Conservation (phyloP, 2,888 invertebrate genomes). For the Tolmerus cingulatus region DNA sequence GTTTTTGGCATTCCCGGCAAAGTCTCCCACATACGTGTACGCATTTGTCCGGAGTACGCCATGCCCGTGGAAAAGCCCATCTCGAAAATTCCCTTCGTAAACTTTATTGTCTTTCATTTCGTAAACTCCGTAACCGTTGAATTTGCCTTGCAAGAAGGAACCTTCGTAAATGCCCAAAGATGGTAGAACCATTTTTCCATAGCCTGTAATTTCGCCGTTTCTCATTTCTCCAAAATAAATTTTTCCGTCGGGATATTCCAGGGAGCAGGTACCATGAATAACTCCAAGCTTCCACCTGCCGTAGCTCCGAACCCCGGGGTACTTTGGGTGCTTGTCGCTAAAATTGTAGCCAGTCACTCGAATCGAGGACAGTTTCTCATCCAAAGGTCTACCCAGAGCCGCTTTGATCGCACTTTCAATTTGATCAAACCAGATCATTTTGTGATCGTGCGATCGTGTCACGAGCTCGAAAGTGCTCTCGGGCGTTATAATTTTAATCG, state of each 20-base stretch:
- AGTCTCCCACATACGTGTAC: constrained; percentile 90
- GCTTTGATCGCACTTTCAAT: constrained; percentile 77
- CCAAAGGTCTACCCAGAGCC: constrained; percentile 70
- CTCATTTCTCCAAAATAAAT: constrained; percentile 83
- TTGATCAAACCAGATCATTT: constrained; percentile 81
- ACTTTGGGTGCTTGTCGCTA: constrained; percentile 72
- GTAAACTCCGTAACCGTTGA: constrained; percentile 78
- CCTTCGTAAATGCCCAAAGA: constrained; percentile 77
- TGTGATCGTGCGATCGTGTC: constrained; percentile 71
- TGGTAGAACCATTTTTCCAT: constrained; percentile 61
- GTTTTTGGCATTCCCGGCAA: constrained; percentile 77
- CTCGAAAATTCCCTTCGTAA: constrained; percentile 87
- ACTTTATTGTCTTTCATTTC: constrained; percentile 78
- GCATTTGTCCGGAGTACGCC: constrained; percentile 83
- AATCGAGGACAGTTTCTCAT: constrained; percentile 70
- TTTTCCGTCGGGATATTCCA: constrained; percentile 84
- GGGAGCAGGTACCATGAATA: constrained; percentile 82
- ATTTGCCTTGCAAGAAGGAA: constrained; percentile 72
- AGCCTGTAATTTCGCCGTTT: constrained; percentile 64
- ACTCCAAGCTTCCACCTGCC: constrained; percentile 84
- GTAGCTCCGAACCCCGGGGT: constrained; percentile 79
- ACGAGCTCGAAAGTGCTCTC: constrained; percentile 78
- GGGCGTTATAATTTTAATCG: constrained; percentile 76
- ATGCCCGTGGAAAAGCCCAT: constrained; percentile 84
- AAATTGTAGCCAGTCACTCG: constrained; percentile 79